Base-by-base conservation (phyloP, 2,888 invertebrate genomes). In the Phaonia tiefii region DNA sequence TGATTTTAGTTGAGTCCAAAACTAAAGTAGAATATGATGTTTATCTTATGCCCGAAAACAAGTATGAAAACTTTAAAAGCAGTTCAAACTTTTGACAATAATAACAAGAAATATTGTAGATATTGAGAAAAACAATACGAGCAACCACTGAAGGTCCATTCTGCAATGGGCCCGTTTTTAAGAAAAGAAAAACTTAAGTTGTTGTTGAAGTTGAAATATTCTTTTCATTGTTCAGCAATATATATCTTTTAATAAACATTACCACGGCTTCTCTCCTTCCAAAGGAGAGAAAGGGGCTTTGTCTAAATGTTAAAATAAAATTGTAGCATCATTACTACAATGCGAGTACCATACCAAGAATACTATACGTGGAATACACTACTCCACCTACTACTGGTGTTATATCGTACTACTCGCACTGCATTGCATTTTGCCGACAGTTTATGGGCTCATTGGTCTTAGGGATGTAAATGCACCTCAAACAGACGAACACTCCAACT, bases 351-450 rank as follows among this genome's bases (percentile, higher is more conserved):
- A 31, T 31, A 31, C 31, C 31, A 5, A 31, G 31, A n/a, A n/a
- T 17, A 49, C 49, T 15, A 15, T 31, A 31, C 31, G 31, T 5
- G 31, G n/a, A n/a, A n/a, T n/a, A n/a, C n/a, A n/a, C n/a, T n/a
- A n/a, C n/a, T n/a, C n/a, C n/a, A n/a, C n/a, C n/a, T n/a, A n/a
- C n/a, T 15, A 15, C 49, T 7, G 7, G n/a, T 49, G 31, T 31
- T 31, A 31, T 31, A 31, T 8, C n/a, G n/a, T n/a, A n/a, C n/a
- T 49, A 65, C 67, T 71, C 37, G 70, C 49, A 71, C 77, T 77
- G 81, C 77, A 78, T 39, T 81, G 81, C 81, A 75, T 75, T n/a
- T 81, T 77, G 74, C 77, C 81, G 81, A 81, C 81, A 78, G 81
- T 81, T 81, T 81, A 81, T 81, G 77, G 71, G 77, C 77, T 75